Evolutionary conservation across 2,797 vertebrate species (phyloP).

Genomic region (Natrix natrix): DNA sequence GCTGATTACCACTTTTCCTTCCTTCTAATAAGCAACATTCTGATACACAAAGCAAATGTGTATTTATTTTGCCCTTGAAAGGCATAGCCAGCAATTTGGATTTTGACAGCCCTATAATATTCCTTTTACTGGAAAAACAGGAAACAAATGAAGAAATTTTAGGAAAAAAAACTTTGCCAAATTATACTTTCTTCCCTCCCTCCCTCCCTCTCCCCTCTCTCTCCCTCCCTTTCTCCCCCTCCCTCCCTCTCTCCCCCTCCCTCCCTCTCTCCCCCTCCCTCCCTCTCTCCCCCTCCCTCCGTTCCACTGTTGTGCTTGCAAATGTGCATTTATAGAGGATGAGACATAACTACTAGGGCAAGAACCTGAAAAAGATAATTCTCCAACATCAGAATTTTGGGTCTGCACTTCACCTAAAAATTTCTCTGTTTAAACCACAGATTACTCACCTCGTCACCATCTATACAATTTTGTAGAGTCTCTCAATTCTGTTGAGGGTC

Average conservation of each 20-base stretch:
- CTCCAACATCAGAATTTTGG: neutral
- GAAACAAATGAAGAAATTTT: neutral
- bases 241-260: neutral
- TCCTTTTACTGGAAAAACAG: neutral
- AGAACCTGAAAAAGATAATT: neutral
- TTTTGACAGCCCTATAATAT: neutral
- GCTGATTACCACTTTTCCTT: neutral
- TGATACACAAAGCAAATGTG: fast-evolving
- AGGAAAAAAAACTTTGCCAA: fast-evolving
- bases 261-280: no score
- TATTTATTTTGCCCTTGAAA: neutral
- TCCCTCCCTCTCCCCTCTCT: neutral
- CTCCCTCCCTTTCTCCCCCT: neutral
- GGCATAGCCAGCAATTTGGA: neutral
- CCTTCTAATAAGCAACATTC: neutral
- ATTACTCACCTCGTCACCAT: neutral
- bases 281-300: neutral
- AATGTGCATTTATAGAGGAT: neutral
- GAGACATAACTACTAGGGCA: neutral
- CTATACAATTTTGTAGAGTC: neutral
- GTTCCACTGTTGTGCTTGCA: neutral
- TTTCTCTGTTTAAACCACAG: neutral
- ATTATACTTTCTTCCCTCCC: neutral
- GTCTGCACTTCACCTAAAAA: neutral
- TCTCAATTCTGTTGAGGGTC: neutral